Conservation (phyloP, 2,797 vertebrate genomes). For the Polyboroides typus region DNA sequence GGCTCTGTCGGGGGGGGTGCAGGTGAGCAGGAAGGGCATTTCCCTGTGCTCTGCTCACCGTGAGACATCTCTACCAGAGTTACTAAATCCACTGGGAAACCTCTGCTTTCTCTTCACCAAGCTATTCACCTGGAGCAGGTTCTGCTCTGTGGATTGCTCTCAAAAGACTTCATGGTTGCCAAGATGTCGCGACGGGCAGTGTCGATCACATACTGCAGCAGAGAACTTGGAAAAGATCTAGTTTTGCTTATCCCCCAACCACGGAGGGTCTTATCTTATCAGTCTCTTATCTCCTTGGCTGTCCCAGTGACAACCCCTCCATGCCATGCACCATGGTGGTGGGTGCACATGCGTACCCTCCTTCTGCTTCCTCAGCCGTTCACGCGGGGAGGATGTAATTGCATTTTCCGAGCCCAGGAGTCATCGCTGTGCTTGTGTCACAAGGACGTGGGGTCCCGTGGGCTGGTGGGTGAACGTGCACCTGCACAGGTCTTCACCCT, state of each 20-base stretch:
- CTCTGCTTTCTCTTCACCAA: not conserved
- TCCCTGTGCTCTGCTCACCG: not conserved
- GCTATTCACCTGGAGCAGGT: not conserved
- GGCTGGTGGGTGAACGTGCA: not conserved
- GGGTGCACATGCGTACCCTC: accelerated
- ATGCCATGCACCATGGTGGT: accelerated
- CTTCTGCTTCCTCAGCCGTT: not conserved
- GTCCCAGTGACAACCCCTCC: not conserved
- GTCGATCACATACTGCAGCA: not conserved
- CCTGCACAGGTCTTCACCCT: not conserved
- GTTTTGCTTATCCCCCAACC: not conserved
- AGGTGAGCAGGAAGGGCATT: not conserved
- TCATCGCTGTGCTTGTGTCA: not conserved
- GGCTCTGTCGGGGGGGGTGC: not conserved
- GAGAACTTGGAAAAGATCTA: not conserved
- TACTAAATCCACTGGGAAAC: not conserved
- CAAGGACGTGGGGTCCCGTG: not conserved
- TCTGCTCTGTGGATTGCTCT: not conserved
- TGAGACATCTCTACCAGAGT: not conserved
- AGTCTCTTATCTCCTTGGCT: not conserved
- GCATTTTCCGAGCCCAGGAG: accelerated
- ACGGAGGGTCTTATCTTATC: not conserved
- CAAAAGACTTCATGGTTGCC: not conserved
- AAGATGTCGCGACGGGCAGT: accelerated
- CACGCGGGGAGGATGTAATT: not conserved